These are phyloP conservation scores for Anagyrus pseudococci DNA, from an alignment of 2,888 invertebrate genomes.

Conservation along the genomic window DNA sequence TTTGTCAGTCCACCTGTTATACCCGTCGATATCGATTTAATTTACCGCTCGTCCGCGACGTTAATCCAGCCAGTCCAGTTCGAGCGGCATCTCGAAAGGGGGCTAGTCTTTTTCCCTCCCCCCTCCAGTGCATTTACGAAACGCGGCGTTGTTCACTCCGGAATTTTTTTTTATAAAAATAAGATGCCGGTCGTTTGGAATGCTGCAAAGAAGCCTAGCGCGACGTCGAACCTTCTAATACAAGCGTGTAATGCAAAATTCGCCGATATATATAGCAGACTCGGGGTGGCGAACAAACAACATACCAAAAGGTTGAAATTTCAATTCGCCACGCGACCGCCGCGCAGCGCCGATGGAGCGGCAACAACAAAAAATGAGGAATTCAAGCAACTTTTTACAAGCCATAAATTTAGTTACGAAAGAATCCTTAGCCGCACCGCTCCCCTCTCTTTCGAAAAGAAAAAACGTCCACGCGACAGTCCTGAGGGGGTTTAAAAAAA, in stretches of 20 bases:
- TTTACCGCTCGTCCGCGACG: slow-evolving; percentile 19
- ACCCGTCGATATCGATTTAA: slow-evolving; percentile 21
- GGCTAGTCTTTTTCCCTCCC: no score
- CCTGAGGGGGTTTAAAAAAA: no score
- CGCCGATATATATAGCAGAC: no score
- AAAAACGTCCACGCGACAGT: no score
- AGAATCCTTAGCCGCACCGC: no score
- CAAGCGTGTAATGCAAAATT: no score
- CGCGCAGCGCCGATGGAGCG: background rate
- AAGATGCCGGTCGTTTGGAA: background rate
- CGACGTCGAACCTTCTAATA: background rate
- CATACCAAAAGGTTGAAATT: background rate
- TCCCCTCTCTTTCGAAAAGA: no score
- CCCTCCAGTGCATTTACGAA: background rate
- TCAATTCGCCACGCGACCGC: background rate
- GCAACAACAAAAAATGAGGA: no score
- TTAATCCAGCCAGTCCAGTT: no score
- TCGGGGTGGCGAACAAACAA: background rate
- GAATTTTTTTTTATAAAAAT: no score
- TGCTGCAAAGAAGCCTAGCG: background rate
- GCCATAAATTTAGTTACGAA: background rate
- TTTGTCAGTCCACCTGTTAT: slow-evolving; percentile 14
- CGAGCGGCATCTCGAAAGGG: no score
- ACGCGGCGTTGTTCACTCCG: background rate
- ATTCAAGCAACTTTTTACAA: no score